Percentiles rank a stretch among this genome's conserved stretches.
phyloP scores from a whole-genome alignment of 1,140 invertebrate genomes.

The Pogonus chalceus region DNA sequence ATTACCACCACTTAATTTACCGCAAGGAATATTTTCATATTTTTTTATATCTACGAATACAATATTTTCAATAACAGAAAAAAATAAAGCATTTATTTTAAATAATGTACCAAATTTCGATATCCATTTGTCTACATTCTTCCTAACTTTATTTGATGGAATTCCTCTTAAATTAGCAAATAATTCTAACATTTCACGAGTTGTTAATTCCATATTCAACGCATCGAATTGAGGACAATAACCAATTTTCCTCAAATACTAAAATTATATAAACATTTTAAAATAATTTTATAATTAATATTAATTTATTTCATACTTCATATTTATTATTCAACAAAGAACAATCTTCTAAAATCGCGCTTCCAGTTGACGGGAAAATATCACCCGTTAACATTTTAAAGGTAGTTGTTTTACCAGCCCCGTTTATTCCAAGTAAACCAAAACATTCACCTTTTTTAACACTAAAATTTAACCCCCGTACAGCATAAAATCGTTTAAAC shows the following conservation, averaged over 20 bases:
- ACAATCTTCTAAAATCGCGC: background rate
- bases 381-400: conserved; percentile 66
- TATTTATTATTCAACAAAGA: background rate
- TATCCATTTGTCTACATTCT: conserved; percentile 43
- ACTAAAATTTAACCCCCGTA: conserved; percentile 58
- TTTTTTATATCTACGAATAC: conserved; percentile 20
- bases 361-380: conserved; percentile 42
- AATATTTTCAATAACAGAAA: background rate
- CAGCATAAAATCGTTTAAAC: conserved; percentile 40
- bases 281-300: conserved; percentile 4
- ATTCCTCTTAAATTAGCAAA: conserved; percentile 58
- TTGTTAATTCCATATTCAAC: conserved; percentile 56
- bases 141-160: conserved; percentile 31
- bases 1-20: conserved; percentile 65
- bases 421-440: conserved; percentile 66
- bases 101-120: conserved; percentile 41
- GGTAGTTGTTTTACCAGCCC: conserved; percentile 85
- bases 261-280: conserved; percentile 14
- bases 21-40: conserved; percentile 38
- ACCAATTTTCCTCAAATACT: conserved; percentile 47
- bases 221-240: conserved; percentile 67
- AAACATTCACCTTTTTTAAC: conserved; percentile 73
- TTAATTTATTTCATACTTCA: background rate
- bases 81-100: conserved; percentile 1
- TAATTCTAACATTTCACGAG: conserved; percentile 54